Percentiles rank a stretch among this genome's conserved stretches.
Evolutionary conservation across 2,797 vertebrate species (phyloP).

Genomic region (Sphaeramia orbicularis): DNA sequence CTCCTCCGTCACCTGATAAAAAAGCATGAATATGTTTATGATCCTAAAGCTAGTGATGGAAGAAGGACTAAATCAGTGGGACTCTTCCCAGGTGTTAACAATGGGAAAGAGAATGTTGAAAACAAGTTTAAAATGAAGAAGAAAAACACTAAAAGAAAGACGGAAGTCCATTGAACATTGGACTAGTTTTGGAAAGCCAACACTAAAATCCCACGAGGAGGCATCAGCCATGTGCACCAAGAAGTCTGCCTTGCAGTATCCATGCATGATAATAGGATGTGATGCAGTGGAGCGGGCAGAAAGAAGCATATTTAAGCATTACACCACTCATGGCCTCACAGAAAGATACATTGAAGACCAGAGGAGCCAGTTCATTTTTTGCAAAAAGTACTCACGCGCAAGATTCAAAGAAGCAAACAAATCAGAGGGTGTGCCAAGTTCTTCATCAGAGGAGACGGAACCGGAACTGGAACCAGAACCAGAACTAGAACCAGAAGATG

Average conservation of each 20-base stretch:
- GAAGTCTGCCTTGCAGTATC: conserved; percentile 92
- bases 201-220: conserved; percentile 92
- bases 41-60: conserved; percentile 78
- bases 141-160: conserved; percentile 84
- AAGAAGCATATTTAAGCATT: conserved; percentile 95
- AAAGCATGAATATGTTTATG: conserved; percentile 94
- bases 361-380: conserved; percentile 94
- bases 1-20: conserved; percentile 97
- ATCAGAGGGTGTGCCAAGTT: conserved; percentile 74
- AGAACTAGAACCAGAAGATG: conserved; percentile 12
- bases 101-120: conserved; percentile 88
- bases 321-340: conserved; percentile 95
- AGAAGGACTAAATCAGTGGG: conserved; percentile 73
- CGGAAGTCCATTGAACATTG: conserved; percentile 83
- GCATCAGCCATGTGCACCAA: conserved; percentile 94
- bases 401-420: conserved; percentile 83
- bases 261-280: conserved; percentile 98
- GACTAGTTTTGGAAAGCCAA: conserved; percentile 91
- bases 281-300: conserved; percentile 93
- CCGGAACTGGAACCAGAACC: conserved; percentile 22
- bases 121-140: conserved; percentile 84
- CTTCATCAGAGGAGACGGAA: conserved; percentile 74
- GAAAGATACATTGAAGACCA: conserved; percentile 94
- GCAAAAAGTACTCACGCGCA: conserved; percentile 87
- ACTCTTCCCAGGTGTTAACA: conserved; percentile 79